Evolutionary conservation across 2,113 vertebrate species (phyloP).

Genomic region (Helogale parvula): DNA sequence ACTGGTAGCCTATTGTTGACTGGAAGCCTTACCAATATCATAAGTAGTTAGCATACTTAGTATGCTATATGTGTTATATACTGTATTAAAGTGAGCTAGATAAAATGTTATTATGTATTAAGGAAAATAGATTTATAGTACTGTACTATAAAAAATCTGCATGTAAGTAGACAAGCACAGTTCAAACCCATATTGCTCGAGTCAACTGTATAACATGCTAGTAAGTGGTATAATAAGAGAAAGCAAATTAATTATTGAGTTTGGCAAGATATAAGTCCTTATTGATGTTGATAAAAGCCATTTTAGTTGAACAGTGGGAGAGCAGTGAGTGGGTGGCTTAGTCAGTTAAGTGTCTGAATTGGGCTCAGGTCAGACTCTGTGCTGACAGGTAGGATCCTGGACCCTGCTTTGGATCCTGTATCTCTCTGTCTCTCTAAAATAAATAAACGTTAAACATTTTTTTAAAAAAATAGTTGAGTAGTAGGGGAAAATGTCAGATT

Average conservation of each 20-base stretch:
- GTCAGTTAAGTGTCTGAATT: too few relatives aligned
- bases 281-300: background rate
- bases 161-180: background rate
- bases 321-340: too few relatives aligned
- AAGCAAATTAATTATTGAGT: background rate
- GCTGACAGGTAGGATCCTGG: too few relatives aligned
- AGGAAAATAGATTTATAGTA: background rate
- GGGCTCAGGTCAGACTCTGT: too few relatives aligned
- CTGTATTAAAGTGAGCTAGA: background rate
- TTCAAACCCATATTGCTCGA: background rate
- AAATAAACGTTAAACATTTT: too few relatives aligned
- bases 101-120: background rate
- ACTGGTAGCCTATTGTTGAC: background rate
- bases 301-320: background rate
- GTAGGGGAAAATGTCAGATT: background rate
- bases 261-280: background rate
- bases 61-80: background rate
- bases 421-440: too few relatives aligned
- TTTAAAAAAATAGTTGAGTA: background rate
- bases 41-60: background rate
- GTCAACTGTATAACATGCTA: background rate
- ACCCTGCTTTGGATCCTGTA: too few relatives aligned
- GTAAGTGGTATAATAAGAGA: background rate
- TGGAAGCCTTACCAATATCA: background rate
- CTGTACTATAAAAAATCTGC: background rate